Evolutionary conservation across 2,113 vertebrate species (phyloP), one percentile per base, ranked within the genome.

Genomic region (Salvator merianae): DNA sequence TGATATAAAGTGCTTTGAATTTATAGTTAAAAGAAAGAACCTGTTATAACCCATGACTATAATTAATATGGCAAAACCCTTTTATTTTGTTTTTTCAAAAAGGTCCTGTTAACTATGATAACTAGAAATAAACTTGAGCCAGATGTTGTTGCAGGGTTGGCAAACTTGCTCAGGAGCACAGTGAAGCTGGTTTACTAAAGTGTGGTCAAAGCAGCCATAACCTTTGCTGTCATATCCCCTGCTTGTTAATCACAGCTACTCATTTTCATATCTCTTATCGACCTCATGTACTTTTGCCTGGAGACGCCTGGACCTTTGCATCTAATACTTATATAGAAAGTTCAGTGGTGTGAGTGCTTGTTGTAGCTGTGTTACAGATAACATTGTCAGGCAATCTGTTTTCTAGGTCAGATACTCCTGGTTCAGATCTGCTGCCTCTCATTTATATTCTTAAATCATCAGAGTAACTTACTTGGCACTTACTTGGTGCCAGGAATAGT

Each of bases 391-490:
- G 28, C 24, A 69, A 22, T 14, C 50, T 83, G n/a, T 76, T 53
- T 76, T 77, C 73, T 84, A 55, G 73, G 65, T 69, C 73, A 84
- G 34, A 77, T 69, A 70, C 74, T 77, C 63, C 18, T 84, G 74
- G 65, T 47, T 77, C 70, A 55, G 47, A 47, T 34, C 32, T 70
- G 65, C 32, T 69, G 26, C 24, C 28, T 22, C 30, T 84, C 30
- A 59, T 70, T 84, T 34, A 4, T 38, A 77, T 66, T 62, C 40
- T 68, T 43, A 69, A 77, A 36, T 70, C 68, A 73, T 69, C 73
- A 68, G 12, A 66, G 34, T 73, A 24, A 69, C 9, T 75, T 77
- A 55, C 75, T 70, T 69, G 53, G 66, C 50, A 84, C 36, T 70
- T 55, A 12, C 50, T 59, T n/a, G 2, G 30, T 71, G 28, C 65